Evolutionary conservation across 2,113 vertebrate genomes (phyloP).

Genomic region (Cyprinus carpio): DNA sequence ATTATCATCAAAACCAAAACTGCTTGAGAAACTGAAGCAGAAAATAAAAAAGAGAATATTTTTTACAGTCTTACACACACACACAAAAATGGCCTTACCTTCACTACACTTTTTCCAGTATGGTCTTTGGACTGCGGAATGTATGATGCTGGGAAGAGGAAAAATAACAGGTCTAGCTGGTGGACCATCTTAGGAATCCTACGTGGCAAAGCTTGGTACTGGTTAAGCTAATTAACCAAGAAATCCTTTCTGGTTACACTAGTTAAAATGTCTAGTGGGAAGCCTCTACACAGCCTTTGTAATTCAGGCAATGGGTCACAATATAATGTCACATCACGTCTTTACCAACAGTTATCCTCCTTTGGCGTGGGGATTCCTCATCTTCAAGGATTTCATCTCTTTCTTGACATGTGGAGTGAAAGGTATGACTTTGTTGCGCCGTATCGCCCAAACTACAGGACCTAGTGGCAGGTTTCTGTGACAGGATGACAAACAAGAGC

Average conservation of each 20-base stretch:
- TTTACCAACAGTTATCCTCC: constrained; percentile 63
- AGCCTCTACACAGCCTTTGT: background rate
- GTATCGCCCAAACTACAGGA: constrained; percentile 62
- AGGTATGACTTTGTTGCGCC: constrained; percentile 59
- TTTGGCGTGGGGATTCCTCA: constrained; percentile 49
- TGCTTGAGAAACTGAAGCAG: background rate
- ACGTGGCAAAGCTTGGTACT: background rate
- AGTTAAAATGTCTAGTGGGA: background rate
- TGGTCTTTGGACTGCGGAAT: constrained; percentile 66
- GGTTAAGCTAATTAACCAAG: background rate
- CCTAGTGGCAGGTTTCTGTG: constrained; percentile 63
- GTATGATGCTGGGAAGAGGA: constrained; percentile 69
- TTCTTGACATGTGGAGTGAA: constrained; percentile 48
- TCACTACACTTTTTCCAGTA: constrained; percentile 70
- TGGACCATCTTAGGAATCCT: background rate
- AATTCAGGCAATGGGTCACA: background rate
- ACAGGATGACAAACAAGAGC: constrained; percentile 1
- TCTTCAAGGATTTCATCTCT: constrained; percentile 52
- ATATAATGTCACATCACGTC: background rate
- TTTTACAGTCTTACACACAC: background rate
- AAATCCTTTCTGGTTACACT: background rate
- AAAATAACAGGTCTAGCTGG: constrained; percentile 21
- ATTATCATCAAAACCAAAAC: background rate
- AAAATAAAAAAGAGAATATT: background rate
- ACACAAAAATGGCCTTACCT: constrained; percentile 66